These are phyloP conservation scores for Sipha flava DNA, from an alignment of 1,140 invertebrate genomes.

Conservation along the genomic window DNA sequence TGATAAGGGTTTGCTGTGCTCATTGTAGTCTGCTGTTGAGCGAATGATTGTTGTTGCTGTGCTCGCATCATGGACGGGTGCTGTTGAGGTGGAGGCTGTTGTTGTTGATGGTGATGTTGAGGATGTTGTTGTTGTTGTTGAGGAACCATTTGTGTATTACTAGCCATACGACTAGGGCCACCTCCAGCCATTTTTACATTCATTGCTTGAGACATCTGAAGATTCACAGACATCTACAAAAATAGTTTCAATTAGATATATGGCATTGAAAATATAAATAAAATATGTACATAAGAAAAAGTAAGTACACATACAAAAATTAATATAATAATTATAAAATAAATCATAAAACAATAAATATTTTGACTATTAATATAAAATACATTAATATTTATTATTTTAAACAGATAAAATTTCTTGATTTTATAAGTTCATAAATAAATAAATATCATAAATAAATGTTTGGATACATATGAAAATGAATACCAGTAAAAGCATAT, in stretches of 20 bases:
- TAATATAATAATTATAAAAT: no score
- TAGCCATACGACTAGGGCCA: background rate
- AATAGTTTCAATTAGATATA: background rate
- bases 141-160: background rate
- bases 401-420: no score
- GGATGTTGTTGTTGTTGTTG: background rate
- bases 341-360: no score
- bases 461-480: background rate
- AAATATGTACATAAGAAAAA: no score
- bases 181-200: slow-evolving; percentile 1
- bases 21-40: slow-evolving; percentile 1
- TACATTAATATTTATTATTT: no score
- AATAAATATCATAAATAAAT: background rate
- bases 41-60: slow-evolving; percentile 7
- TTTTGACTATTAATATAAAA: no score
- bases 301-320: no score
- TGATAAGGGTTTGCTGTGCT: background rate
- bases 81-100: background rate
- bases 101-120: slow-evolving; percentile 5
- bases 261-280: no score
- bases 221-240: slow-evolving; percentile 17
- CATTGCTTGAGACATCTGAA: slow-evolving; percentile 24
- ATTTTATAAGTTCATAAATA: no score
- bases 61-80: slow-evolving; percentile 16
- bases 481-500: no score